Base-by-base conservation (phyloP, 2,888 invertebrate species). In the Phlogophora meticulosa region DNA sequence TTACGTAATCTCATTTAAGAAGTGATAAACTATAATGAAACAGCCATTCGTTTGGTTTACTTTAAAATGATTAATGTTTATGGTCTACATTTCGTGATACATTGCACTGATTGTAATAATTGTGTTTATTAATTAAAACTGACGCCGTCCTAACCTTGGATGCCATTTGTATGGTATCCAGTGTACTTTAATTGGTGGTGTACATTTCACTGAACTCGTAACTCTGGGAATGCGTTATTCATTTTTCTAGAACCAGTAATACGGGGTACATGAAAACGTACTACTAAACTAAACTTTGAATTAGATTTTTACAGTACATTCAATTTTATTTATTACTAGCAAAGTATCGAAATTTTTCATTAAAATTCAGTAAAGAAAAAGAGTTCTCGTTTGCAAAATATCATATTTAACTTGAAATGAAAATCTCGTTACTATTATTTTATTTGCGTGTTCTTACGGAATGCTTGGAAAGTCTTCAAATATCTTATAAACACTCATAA, bases 71-170 rank as follows among this genome's bases (percentile, higher is more conserved):
- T 63, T 58, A 43, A 78, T 15, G 45, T 49, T 58, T 40, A 68
- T 55, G 24, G 4, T 52, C 46, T 34, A 38, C 7, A 55, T 43
- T 72, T 43, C 15, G 13, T 22, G 51, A 76, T 43, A 32, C 62
- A 52, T 55, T 45, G 64, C 57, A 69, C 28, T 64, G 75, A 74
- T 69, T 64, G 69, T 49, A 48, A 28, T 68, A 64, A 71, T 58
- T 57, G 49, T 46, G 42, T 74, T 59, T 60, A 24, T 59, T 65
- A 43, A 70, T 78, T 70, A 59, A 59, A 68, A 69, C 38, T 55
- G 79, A 58, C 43, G 42, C 42, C 5, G 52, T 1, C 28, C 1
- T 55, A 24, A 52, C 77, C 64, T 70, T 58, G 63, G 15, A 11
- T 76, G 64, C 70, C 51, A 57, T 66, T 72, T 46, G 40, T 46